phyloP scores from a whole-genome alignment of 1,140 invertebrate species.

The Holotrichia oblita region DNA sequence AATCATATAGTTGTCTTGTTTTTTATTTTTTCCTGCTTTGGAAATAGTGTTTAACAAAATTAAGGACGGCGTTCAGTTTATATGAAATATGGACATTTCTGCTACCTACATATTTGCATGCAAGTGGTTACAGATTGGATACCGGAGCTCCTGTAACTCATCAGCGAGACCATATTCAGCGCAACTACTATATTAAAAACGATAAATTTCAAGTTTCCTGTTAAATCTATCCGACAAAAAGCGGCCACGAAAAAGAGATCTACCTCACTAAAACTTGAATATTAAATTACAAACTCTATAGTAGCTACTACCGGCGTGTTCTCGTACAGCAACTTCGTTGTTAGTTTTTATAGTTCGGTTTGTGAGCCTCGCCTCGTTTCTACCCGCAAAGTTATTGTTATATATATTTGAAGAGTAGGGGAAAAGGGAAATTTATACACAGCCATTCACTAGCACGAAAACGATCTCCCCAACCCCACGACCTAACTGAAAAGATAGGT shows the following conservation, averaged over 20 bases:
- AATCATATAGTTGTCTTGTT: no score
- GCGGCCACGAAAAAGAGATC: neutral
- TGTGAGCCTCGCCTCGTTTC: neutral
- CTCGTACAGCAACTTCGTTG: neutral
- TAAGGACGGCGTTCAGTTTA: no score
- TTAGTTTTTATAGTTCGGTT: neutral
- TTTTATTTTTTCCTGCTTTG: no score
- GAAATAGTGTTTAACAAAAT: no score
- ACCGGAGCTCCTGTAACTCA: neutral
- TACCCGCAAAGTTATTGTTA: neutral
- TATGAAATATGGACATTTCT: no score
- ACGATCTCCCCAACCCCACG: no score
- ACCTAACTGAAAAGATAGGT: neutral
- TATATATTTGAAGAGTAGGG: neutral
- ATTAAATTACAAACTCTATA: conserved; percentile 3
- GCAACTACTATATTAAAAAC: neutral
- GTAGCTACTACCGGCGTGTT: neutral
- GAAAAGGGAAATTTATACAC: neutral
- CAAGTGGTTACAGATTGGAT: no score
- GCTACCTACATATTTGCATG: no score
- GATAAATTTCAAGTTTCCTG: conserved; percentile 2
- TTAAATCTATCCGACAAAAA: conserved; percentile 4
- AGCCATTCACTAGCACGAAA: neutral
- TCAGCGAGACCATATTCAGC: neutral
- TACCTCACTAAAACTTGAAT: neutral